Conservation (phyloP, 2,797 vertebrate species). For the Huso huso region DNA sequence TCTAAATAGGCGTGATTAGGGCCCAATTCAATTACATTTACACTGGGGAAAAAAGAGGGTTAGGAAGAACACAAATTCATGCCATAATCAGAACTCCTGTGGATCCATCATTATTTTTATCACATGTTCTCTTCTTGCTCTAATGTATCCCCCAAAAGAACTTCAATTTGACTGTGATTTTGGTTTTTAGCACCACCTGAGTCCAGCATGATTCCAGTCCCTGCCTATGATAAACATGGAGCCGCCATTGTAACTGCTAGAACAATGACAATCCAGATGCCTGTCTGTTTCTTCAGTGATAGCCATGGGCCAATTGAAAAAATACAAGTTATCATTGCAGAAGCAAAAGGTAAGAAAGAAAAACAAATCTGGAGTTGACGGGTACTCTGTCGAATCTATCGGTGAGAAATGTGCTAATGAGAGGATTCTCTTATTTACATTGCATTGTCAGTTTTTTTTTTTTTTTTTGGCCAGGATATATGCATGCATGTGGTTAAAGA, state of each 20-base stretch:
- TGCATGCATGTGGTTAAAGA: too few species aligned
- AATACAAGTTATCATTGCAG: constrained; percentile 87
- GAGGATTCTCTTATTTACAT: too few species aligned
- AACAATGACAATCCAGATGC: constrained; percentile 85
- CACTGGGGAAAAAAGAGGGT: too few species aligned
- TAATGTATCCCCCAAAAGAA: background rate
- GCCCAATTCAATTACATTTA: too few species aligned
- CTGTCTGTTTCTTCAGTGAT: constrained; percentile 88
- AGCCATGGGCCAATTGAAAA: constrained; percentile 87
- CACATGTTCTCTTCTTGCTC: background rate
- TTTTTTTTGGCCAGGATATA: too few species aligned
- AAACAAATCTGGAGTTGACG: too few species aligned
- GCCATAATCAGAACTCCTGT: too few species aligned
- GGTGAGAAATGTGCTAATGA: too few species aligned
- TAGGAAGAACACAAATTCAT: too few species aligned
- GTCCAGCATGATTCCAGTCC: constrained; percentile 71
- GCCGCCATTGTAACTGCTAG: constrained; percentile 76
- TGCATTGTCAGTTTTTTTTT: too few species aligned
- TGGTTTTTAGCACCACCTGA: constrained; percentile 70
- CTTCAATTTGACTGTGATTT: constrained; percentile 11
- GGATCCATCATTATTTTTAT: background rate
- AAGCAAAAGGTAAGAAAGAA: constrained; percentile 74
- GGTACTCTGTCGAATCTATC: too few species aligned
- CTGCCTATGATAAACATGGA: constrained; percentile 65
- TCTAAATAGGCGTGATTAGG: too few species aligned